phyloP scores from a whole-genome alignment of 2,113 vertebrate species.

The Lethenteron camtschaticum region DNA sequence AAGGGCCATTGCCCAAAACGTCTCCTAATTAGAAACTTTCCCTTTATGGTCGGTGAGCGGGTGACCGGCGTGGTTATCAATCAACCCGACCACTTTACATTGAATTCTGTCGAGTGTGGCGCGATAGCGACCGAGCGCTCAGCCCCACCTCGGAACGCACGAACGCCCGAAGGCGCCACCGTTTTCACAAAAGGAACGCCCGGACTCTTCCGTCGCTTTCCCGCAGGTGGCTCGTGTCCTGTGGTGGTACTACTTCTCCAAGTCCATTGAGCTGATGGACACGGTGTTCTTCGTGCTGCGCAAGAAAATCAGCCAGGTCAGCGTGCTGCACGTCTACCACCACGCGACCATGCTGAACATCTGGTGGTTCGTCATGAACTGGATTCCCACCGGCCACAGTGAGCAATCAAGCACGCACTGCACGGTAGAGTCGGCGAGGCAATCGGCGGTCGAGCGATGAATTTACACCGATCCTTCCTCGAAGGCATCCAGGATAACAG shows the following conservation, averaged over 20 bases:
- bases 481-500: no score
- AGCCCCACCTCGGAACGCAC: no score
- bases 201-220: conserved; percentile 7
- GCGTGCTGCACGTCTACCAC: conserved; percentile 77
- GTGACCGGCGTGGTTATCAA: no score
- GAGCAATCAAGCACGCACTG: conserved; percentile 20
- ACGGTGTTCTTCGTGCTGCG: conserved; percentile 94
- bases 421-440: neutral
- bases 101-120: no score
- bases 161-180: no score
- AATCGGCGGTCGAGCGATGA: no score
- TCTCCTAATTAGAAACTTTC: no score
- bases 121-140: no score
- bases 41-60: no score
- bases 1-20: no score
- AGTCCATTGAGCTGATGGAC: conserved; percentile 92
- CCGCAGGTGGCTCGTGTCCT: conserved; percentile 52
- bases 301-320: conserved; percentile 90
- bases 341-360: conserved; percentile 79
- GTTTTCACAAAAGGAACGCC: neutral
- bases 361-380: conserved; percentile 99
- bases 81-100: no score
- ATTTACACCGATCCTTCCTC: no score
- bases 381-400: conserved; percentile 92
- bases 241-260: conserved; percentile 99